Percentiles rank a stretch among this genome's conserved stretches.
Conservation (phyloP, 2,888 invertebrate species). For the Eilema depressum region DNA sequence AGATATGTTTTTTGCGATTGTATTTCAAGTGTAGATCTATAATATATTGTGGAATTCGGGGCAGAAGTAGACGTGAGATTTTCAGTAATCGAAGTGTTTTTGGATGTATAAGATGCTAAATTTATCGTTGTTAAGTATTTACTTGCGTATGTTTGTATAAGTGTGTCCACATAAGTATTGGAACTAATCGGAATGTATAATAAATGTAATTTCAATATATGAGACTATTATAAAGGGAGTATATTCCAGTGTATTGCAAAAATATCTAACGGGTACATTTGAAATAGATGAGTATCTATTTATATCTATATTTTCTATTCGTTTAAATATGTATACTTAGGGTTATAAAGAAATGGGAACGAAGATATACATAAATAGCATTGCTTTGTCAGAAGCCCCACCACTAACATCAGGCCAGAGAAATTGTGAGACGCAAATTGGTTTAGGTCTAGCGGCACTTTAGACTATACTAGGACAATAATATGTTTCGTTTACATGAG, state of each 20-base stretch:
- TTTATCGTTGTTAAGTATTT: conserved; percentile 81
- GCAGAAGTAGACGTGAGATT: conserved; percentile 63
- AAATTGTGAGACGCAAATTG: conserved; percentile 53
- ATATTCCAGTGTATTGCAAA: conserved; percentile 52
- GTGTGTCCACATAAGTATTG: conserved; percentile 72
- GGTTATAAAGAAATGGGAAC: conserved; percentile 34
- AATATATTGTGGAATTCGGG: conserved; percentile 57
- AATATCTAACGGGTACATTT: conserved; percentile 48
- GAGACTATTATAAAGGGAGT: conserved; percentile 53
- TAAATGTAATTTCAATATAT: conserved; percentile 65
- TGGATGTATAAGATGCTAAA: conserved; percentile 70
- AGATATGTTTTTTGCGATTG: conserved; percentile 72
- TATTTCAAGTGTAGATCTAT: conserved; percentile 64
- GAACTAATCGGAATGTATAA: conserved; percentile 58
- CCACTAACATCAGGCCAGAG: conserved; percentile 46
- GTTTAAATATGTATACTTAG: conserved; percentile 42
- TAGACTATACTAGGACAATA: conserved; percentile 86
- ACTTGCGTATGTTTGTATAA: conserved; percentile 73
- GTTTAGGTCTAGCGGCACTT: conserved; percentile 73
- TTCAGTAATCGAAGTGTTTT: conserved; percentile 64
- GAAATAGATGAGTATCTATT: conserved; percentile 43
- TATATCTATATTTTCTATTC: conserved; percentile 55
- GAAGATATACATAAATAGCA: conserved; percentile 35
- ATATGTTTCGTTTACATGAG: conserved; percentile 71
- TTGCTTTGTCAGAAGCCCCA: conserved; percentile 55